Evolutionary conservation across 2,888 invertebrate species (phyloP).

Genomic region (Apotomis capreana): DNA sequence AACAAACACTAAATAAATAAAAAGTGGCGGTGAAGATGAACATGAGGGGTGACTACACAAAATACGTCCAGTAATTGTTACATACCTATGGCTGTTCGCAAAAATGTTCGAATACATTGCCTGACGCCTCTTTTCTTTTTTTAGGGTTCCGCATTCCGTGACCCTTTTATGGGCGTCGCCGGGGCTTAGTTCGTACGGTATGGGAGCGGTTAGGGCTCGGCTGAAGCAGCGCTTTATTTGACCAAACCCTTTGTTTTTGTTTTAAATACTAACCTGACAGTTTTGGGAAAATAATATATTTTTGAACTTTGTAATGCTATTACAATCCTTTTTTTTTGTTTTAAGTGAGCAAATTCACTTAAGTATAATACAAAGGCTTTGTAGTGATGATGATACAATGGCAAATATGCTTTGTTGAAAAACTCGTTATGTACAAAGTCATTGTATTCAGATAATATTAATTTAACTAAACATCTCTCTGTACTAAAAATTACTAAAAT

Average conservation of each 20-base stretch:
- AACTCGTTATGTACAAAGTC: no score
- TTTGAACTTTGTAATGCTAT: no score
- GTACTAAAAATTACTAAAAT: no score
- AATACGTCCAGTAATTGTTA: slow-evolving; percentile 33
- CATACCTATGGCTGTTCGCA: slow-evolving; percentile 45
- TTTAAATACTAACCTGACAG: no score
- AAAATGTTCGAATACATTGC: slow-evolving; percentile 60
- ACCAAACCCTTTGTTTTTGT: neutral
- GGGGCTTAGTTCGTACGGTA: slow-evolving; percentile 8
- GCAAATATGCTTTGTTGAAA: no score
- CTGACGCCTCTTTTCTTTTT: slow-evolving; percentile 47
- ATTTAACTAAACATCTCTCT: no score
- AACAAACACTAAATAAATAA: slow-evolving; percentile 5
- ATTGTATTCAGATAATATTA: no score
- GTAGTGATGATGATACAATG: no score
- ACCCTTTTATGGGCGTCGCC: neutral
- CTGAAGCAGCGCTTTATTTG: neutral
- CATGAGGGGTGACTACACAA: slow-evolving; percentile 36
- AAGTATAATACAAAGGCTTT: no score
- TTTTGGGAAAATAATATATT: no score
- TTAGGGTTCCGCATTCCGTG: slow-evolving; percentile 14
- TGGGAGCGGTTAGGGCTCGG: slow-evolving; percentile 8
- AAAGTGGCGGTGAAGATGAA: slow-evolving; percentile 16
- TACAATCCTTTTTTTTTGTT: no score
- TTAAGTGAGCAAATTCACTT: no score